phyloP scores from a whole-genome alignment of 23 tunicate genomes.

The Botrylloides violaceus region DNA sequence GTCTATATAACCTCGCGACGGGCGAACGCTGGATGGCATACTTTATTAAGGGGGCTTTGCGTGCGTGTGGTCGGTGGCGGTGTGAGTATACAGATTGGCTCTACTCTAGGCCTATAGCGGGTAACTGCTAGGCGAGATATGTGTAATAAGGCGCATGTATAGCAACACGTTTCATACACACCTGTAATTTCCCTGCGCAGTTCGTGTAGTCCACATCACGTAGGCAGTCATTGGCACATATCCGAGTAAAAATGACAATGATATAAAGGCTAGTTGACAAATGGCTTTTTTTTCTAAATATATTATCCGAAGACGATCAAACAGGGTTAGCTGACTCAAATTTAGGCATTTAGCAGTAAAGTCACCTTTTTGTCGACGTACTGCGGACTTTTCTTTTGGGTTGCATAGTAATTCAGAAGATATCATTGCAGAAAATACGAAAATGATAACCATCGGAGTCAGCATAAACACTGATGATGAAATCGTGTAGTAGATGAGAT shows the following conservation, averaged over 20 bases:
- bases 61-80: too few species aligned
- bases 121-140: too few species aligned
- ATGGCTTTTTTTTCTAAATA: slow-evolving; percentile 35
- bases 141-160: too few species aligned
- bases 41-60: too few species aligned
- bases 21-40: too few species aligned
- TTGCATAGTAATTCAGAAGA: slow-evolving; percentile 20
- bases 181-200: slow-evolving; percentile 19
- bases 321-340: too few species aligned
- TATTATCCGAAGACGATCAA: not conserved
- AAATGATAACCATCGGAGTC: slow-evolving; percentile 20
- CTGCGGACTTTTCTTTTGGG: slow-evolving; percentile 7
- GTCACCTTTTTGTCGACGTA: slow-evolving; percentile 33
- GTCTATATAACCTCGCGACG: too few species aligned
- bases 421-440: slow-evolving; percentile 13
- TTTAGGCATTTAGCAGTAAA: too few species aligned
- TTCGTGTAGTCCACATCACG: slow-evolving; percentile 68
- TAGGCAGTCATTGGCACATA: slow-evolving; percentile 56
- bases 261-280: slow-evolving; percentile 44
- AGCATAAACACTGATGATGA: slow-evolving; percentile 28
- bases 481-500: slow-evolving; percentile 33
- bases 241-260: slow-evolving; percentile 47
- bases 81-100: too few species aligned
- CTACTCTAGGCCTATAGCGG: too few species aligned
- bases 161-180: too few species aligned